Percentiles rank a stretch among this genome's conserved stretches.
phyloP scores from a whole-genome alignment of 2,797 vertebrate species.

The Sebastes paucispinis region DNA sequence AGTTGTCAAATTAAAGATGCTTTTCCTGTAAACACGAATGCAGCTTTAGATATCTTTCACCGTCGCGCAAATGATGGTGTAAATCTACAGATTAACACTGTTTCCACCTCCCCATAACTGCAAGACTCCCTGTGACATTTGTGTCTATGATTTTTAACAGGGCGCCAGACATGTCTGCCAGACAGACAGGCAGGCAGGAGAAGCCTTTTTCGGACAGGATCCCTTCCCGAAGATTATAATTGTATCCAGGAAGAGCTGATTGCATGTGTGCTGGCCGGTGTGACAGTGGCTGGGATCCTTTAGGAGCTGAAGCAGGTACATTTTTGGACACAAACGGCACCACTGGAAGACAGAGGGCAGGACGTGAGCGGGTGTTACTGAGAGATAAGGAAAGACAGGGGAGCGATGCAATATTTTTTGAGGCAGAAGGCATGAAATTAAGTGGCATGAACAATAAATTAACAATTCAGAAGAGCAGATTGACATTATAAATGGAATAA shows the following conservation, averaged over 20 bases:
- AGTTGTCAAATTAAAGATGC: not conserved
- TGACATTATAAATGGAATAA: constrained; percentile 47
- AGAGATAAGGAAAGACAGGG: constrained; percentile 59
- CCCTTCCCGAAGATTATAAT: not conserved
- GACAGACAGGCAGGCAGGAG: not conserved
- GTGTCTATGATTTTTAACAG: not conserved
- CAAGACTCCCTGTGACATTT: not conserved
- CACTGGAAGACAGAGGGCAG: constrained; percentile 47
- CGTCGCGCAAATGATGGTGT: not conserved
- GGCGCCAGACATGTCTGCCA: not conserved
- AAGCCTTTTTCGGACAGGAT: not conserved
- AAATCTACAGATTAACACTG: constrained; percentile 3
- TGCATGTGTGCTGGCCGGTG: constrained; percentile 8
- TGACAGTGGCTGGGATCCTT: not conserved
- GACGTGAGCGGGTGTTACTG: constrained; percentile 50
- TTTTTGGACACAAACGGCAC: constrained; percentile 32
- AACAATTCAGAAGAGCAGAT: constrained; percentile 48
- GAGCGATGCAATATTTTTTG: constrained; percentile 14
- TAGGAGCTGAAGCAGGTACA: constrained; percentile 45
- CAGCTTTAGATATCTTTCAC: not conserved
- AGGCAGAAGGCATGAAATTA: constrained; percentile 46
- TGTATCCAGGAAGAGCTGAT: not conserved
- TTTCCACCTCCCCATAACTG: not conserved
- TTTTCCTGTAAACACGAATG: not conserved
- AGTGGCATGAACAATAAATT: constrained; percentile 46